A percentile compares a stretch with the other conserved stretches of the same genome.
Conservation (phyloP, 2,888 invertebrate species). For the Congeria kusceri region DNA sequence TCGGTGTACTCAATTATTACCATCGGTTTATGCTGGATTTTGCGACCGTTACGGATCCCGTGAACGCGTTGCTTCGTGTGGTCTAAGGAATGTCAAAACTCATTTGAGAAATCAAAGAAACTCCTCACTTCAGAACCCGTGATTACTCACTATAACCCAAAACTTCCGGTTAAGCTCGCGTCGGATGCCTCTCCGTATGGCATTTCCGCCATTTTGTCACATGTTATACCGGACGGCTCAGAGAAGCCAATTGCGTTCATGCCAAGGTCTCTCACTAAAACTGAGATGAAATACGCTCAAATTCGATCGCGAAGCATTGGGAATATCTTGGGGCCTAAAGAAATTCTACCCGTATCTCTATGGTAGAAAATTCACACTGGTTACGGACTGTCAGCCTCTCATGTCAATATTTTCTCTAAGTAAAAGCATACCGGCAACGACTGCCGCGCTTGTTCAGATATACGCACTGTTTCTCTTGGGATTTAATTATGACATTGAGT, state of each 20-base stretch:
- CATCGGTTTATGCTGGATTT: constrained; percentile 15
- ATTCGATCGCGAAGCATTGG: too few species aligned
- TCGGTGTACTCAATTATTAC: constrained; percentile 26
- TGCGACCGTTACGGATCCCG: constrained; percentile 10
- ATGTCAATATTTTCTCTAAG: constrained; percentile 53
- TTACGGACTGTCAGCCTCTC: constrained; percentile 64
- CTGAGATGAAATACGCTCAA: neutral
- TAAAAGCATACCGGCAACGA: constrained; percentile 69
- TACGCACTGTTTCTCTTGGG: constrained; percentile 77
- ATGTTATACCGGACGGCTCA: constrained; percentile 4
- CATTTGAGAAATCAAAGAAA: constrained; percentile 55
- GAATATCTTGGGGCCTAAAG: constrained; percentile 53
- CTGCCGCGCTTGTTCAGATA: constrained; percentile 75
- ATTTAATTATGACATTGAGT: constrained; percentile 80
- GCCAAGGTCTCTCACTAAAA: neutral
- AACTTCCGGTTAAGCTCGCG: constrained; percentile 75
- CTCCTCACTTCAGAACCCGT: constrained; percentile 61
- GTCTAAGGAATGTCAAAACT: constrained; percentile 3
- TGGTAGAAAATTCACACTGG: too few species aligned
- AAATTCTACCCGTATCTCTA: constrained; percentile 63
- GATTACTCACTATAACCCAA: constrained; percentile 79
- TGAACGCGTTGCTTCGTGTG: constrained; percentile 24
- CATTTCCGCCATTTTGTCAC: neutral
- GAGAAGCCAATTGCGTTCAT: neutral
- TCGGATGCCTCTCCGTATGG: constrained; percentile 83